Conservation (phyloP, 2,888 invertebrate genomes). For the Acheta domesticus region DNA sequence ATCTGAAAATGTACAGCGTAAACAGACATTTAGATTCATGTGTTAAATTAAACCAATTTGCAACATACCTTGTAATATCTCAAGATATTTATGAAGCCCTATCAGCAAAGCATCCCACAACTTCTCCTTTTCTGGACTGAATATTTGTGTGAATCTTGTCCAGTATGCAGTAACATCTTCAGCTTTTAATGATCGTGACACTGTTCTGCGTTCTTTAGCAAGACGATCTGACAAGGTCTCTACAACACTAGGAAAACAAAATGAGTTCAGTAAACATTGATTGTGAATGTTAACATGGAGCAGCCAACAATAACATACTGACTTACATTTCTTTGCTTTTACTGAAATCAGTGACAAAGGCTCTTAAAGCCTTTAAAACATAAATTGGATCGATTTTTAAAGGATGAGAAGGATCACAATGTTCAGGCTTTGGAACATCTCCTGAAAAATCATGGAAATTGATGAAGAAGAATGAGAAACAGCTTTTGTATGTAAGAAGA, state of each 20-base stretch:
- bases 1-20: neutral
- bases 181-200: constrained; percentile 40
- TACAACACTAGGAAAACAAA: neutral
- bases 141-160: constrained; percentile 60
- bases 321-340: constrained; percentile 43
- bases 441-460: too few relatives aligned
- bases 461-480: too few relatives aligned
- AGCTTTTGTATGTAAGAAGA: too few relatives aligned
- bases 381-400: constrained; percentile 65
- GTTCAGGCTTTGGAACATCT: neutral
- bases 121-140: constrained; percentile 59
- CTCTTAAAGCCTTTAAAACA: constrained; percentile 62
- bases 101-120: constrained; percentile 67
- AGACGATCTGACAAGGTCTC: constrained; percentile 44
- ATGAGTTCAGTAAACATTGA: too few relatives aligned
- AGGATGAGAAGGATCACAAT: constrained; percentile 54
- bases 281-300: too few relatives aligned
- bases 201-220: constrained; percentile 47
- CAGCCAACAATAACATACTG: neutral
- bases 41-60: neutral
- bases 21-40: neutral
- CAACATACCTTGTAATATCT: constrained; percentile 59
- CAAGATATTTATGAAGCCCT: constrained; percentile 63
- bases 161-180: constrained; percentile 65
- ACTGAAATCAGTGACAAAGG: constrained; percentile 55